Base-by-base conservation (phyloP, 2,888 invertebrate species). In the Parelbella ahira region DNA sequence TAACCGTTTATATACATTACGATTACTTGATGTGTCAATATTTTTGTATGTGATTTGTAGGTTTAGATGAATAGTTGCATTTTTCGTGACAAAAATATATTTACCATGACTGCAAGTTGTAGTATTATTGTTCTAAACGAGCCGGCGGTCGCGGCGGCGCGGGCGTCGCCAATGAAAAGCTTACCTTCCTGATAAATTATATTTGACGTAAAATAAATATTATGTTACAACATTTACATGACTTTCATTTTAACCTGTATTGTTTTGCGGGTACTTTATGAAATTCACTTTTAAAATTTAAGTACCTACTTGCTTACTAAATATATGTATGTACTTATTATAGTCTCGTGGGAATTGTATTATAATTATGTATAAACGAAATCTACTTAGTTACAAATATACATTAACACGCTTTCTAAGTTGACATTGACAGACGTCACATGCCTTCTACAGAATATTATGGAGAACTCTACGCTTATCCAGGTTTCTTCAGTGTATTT, bases 201-300 rank as follows among this genome's bases (percentile, higher is more conserved):
- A 93, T 91, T 70, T 93, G 49, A 91, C 43, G 43, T 45, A 89
- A 64, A 93, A 91, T 77, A 91, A 93, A 61, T 57, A 66, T 51
- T 60, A 60, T 58, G n/a, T n/a, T 68, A 62, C 61, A 64, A 65
- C 48, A 49, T 56, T 53, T 46, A 51, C 49, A 52, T 37, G 64
- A 54, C 48, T 81, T 81, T 81, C 50, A 75, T 71, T 81, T 58
- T 9, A 20, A 38, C 18, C 28, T 37, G 23, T 12, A n/a, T n/a
- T n/a, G n/a, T n/a, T n/a, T n/a, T n/a, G n/a, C n/a, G n/a, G n/a
- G n/a, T n/a, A n/a, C n/a, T n/a, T n/a, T n/a, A n/a, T n/a, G n/a
- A n/a, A n/a, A n/a, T n/a, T n/a, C n/a, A n/a, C n/a, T n/a, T n/a
- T n/a, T n/a, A n/a, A n/a, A n/a, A n/a, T n/a, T n/a, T n/a, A n/a